Evolutionary conservation across 1,140 invertebrate genomes (phyloP), one percentile per base, ranked within the genome.

Genomic region (Neotoxoptera formosana): DNA sequence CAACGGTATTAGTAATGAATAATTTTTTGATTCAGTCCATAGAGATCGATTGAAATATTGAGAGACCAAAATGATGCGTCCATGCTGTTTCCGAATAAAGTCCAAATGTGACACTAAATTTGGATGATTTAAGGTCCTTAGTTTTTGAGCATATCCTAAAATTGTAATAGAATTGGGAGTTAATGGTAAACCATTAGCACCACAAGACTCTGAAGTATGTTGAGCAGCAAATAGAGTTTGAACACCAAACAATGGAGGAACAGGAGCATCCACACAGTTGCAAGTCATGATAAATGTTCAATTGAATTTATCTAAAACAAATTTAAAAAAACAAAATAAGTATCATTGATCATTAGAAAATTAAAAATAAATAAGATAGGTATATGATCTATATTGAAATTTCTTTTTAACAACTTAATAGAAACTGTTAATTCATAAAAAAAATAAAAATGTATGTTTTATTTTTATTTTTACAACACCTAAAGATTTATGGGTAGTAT

Each of bases 161-260:
- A 99, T 99, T 93, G 98, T 97, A 93, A 99, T 98, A 1, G 98
- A 99, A 95, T 99, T 99, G 36, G 98, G 98, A 7, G 99, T 99
- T 23, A 99, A 95, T 1, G 99, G 99, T 56, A 99, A 95, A 30
- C 99, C 99, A 96, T 99, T 99, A 93, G 97, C 98, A 20, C 98
- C 99, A 96, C 99, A 99, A 93, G 97, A 97, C 96, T 99, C 98
- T 93, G 97, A 97, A 76, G 98, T 97, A 95, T 99, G 98, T 95
- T 97, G 97, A 94, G 97, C 97, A 0, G 98, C 98, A 95, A 99
- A 98, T 95, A 98, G 99, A 87, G 98, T 99, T 94, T 97, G 97
- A 45, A 97, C 97, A 51, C 98, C 98, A 95, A 99, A 97, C 48
- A 93, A 93, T 41, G 91, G 76, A 84, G 91, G 47, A 84, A 93